Evolutionary conservation across 2,113 vertebrate genomes (phyloP).

Genomic region (Daboia siamensis): DNA sequence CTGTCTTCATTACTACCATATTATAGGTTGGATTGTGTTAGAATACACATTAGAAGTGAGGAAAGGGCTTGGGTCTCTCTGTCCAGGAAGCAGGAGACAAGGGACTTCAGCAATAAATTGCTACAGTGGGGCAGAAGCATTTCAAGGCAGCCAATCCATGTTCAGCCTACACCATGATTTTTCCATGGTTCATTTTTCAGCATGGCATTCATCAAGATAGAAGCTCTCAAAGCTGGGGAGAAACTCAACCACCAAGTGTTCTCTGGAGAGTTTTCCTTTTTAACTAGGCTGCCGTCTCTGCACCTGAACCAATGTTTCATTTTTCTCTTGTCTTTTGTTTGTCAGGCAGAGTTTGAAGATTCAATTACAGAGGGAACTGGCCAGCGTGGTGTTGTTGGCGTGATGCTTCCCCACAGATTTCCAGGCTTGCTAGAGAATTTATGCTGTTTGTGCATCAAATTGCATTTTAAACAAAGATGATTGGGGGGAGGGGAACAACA

Average conservation of each 20-base stretch:
- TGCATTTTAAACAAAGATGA: not conserved
- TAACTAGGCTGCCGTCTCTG: not conserved
- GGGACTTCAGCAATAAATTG: not conserved
- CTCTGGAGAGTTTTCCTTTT: not conserved
- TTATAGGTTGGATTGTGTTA: not conserved
- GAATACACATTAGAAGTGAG: not conserved
- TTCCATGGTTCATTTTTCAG: not conserved
- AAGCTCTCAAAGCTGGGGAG: rapidly evolving
- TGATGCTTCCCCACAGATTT: slow-evolving; percentile 4
- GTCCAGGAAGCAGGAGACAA: not conserved
- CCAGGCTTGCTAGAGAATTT: not conserved
- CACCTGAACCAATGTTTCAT: not conserved
- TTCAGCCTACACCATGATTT: rapidly evolving
- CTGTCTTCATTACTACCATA: not conserved
- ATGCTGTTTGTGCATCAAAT: not conserved
- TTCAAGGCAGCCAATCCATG: not conserved
- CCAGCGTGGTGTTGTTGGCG: slow-evolving; percentile 19
- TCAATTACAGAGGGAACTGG: slow-evolving; percentile 47
- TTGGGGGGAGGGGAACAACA: not conserved
- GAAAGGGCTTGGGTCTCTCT: not conserved
- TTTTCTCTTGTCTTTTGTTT: slow-evolving; percentile 40
- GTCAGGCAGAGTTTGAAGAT: slow-evolving; percentile 54
- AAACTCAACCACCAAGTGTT: not conserved
- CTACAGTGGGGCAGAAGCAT: not conserved
- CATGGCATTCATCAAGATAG: rapidly evolving